Conservation (phyloP, 2,888 invertebrate genomes). For the Neria commutata region DNA sequence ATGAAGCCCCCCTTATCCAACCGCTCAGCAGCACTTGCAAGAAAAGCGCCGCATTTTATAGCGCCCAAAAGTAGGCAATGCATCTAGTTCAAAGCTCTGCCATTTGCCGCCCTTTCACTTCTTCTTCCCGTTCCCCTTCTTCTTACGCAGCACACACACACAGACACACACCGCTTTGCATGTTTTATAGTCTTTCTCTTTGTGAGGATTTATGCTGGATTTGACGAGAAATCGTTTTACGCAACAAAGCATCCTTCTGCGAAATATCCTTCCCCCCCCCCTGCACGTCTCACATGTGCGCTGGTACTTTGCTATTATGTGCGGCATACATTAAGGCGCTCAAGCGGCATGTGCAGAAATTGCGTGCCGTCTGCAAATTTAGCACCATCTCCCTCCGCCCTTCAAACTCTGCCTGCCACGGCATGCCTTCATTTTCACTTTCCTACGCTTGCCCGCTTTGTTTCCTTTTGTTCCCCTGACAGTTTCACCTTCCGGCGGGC, state of each 20-base stretch:
- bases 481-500: too few relatives aligned
- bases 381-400: too few relatives aligned
- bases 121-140: neutral
- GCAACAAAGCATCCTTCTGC: neutral
- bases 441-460: too few relatives aligned
- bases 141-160: neutral
- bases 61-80: neutral
- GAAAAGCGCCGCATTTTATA: too few relatives aligned
- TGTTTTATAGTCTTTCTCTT: neutral
- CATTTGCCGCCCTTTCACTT: neutral
- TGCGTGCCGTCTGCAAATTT: conserved; percentile 4
- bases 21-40: too few relatives aligned
- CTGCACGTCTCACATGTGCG: too few relatives aligned
- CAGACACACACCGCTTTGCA: neutral
- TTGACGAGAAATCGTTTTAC: conserved; percentile 5
- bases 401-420: too few relatives aligned
- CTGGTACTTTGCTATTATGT: conserved; percentile 6
- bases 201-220: conserved; percentile 9
- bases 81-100: neutral
- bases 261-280: too few relatives aligned
- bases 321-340: conserved; percentile 11
- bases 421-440: too few relatives aligned
- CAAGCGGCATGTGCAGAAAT: neutral
- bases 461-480: too few relatives aligned
- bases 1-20: too few relatives aligned